phyloP scores from a whole-genome alignment of 2,888 invertebrate species.

The Xestia c-nigrum region DNA sequence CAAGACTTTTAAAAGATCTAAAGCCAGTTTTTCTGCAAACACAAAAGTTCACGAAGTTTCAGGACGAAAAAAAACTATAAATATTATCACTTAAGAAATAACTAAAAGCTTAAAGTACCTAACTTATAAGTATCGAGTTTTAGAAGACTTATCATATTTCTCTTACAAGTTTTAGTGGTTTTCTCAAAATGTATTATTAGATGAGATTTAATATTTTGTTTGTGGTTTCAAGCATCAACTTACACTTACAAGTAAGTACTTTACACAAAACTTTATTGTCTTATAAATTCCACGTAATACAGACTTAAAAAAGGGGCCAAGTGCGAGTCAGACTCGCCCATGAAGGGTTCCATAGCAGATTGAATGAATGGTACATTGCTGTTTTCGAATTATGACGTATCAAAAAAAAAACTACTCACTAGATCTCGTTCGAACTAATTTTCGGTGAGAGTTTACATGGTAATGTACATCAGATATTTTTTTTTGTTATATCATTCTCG shows the following conservation, averaged over 20 bases:
- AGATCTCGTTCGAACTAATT: too few relatives aligned
- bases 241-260: neutral
- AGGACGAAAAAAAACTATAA: neutral
- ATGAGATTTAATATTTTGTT: constrained; percentile 15
- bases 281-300: constrained; percentile 15
- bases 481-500: too few relatives aligned
- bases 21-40: neutral
- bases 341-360: too few relatives aligned
- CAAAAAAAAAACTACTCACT: too few relatives aligned
- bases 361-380: too few relatives aligned
- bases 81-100: constrained; percentile 6
- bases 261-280: constrained; percentile 4
- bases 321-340: too few relatives aligned
- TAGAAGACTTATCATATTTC: constrained; percentile 7
- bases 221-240: neutral
- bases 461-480: too few relatives aligned
- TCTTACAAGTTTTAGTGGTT: neutral
- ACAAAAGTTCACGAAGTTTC: neutral
- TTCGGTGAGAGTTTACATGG: too few relatives aligned
- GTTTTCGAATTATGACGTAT: too few relatives aligned
- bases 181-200: neutral
- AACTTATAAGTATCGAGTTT: constrained; percentile 35
- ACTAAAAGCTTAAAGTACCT: constrained; percentile 20
- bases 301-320: constrained; percentile 32
- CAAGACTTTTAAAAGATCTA: neutral